Base-by-base conservation (phyloP, 2,797 vertebrate species). In the Sparus aurata region DNA sequence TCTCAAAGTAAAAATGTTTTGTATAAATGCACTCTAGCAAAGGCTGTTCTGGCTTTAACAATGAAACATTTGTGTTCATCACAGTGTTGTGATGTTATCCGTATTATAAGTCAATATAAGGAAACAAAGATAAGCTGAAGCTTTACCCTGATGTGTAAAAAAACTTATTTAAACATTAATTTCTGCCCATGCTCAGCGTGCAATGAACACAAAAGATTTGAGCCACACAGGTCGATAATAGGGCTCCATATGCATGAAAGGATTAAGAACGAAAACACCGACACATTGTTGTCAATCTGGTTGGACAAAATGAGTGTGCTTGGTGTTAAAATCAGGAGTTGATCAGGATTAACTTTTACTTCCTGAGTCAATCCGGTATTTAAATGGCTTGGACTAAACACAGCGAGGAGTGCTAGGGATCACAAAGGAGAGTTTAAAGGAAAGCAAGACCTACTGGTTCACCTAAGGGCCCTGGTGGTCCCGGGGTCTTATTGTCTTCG, bases 381-480 rank as follows among this genome's bases (percentile, higher is more conserved):
- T 67, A 61, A 80, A 58, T 17, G 1, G 38, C 30, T 75, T 61
- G 46, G 61, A 60, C 16, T 66, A 50, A 81, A 77, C 18, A 81
- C 66, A 83, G 83, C 30, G 8, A 69, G 25, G 34, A 60, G 54
- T 67, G 53, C 68, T 68, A 64, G 59, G 47, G 79, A 82, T 62
- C 59, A 84, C 84, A 74, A 88, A 82, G 73, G 84, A 87, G 83
- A 94, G 87, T 92, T 94, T 90, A 89, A 94, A 94, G 89, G 94
- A 96, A 97, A 95, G 95, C 97, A 97, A 97, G 95, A 99, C 98
- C 97, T 99, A 99, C 98, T 99, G 98, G 97, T 98, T 99, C 98
- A 99, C 98, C 98, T 98, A 96, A 97, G 96, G 97, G 95, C 95
- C 98, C 98, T 89, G 96, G 96, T 58, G 90, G 94, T 97, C 98